phyloP scores from a whole-genome alignment of 2,113 vertebrate species.

The Microtus montanus region DNA sequence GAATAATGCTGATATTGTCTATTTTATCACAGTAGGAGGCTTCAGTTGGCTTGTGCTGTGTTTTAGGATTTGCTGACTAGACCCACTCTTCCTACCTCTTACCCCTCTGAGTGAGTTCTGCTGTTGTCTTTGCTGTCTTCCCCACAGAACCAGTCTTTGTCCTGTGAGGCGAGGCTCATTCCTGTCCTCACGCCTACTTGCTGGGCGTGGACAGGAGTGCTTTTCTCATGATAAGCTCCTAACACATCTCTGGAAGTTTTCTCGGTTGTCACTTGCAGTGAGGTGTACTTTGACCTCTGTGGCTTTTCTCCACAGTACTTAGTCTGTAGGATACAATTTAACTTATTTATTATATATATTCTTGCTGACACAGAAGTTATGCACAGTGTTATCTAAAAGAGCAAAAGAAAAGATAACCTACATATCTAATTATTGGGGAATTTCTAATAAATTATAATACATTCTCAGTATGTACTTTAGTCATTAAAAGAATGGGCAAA shows the following conservation, averaged over 20 bases:
- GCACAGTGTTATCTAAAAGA: slow-evolving; percentile 15
- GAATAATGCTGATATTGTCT: neutral
- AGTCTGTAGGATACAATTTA: neutral
- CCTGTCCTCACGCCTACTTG: neutral
- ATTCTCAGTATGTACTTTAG: neutral
- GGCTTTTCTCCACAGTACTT: neutral
- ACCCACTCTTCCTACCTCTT: rapidly evolving
- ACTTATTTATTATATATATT: neutral
- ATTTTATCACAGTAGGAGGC: neutral
- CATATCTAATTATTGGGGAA: slow-evolving; percentile 1
- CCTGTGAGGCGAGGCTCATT: neutral
- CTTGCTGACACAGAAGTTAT: neutral
- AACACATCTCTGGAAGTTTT: slow-evolving; percentile 13
- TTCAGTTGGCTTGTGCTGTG: neutral
- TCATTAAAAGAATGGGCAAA: neutral
- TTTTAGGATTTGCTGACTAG: neutral
- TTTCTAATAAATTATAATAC: neutral
- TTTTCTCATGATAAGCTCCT: neutral
- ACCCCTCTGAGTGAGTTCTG: neutral
- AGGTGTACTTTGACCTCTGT: neutral
- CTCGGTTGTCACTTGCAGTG: neutral
- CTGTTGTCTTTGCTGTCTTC: neutral
- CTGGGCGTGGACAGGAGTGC: neutral
- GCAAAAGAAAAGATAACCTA: neutral
- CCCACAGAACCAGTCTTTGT: neutral